Conservation (phyloP, 2,888 invertebrate genomes). For the Cosmorhoe ocellata region DNA sequence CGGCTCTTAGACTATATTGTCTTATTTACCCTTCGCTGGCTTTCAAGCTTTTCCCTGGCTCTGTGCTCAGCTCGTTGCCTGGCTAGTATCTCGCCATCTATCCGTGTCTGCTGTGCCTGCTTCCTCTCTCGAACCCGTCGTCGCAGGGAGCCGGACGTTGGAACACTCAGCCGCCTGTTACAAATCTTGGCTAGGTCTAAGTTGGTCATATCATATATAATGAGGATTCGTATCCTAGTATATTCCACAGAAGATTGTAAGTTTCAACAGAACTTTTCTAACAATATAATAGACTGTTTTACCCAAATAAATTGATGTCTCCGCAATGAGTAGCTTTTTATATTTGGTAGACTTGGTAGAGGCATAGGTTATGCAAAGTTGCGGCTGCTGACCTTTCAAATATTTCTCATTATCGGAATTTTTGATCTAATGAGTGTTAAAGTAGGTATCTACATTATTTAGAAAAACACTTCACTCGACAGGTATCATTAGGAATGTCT, state of each 20-base stretch:
- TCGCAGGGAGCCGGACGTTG: constrained; percentile 67
- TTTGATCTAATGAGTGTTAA: constrained; percentile 15
- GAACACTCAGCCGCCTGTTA: constrained; percentile 63
- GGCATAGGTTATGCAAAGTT: neutral
- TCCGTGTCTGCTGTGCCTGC: constrained; percentile 60
- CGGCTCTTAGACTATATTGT: neutral
- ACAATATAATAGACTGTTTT: neutral
- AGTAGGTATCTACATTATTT: constrained; percentile 20
- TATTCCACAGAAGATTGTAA: too few species aligned
- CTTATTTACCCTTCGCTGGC: constrained; percentile 57
- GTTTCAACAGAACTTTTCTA: too few species aligned
- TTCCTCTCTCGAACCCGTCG: constrained; percentile 61
- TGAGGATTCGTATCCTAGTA: too few species aligned
- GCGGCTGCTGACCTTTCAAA: constrained; percentile 23
- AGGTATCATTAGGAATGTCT: constrained; percentile 40
- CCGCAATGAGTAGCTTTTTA: neutral
- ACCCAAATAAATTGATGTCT: neutral
- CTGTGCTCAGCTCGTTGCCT: constrained; percentile 54
- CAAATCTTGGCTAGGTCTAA: neutral
- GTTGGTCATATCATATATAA: neutral
- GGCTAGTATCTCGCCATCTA: constrained; percentile 66
- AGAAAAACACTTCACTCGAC: constrained; percentile 38
- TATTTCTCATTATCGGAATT: constrained; percentile 19
- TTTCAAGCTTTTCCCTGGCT: constrained; percentile 54
- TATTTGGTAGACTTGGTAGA: too few species aligned